phyloP scores from a whole-genome alignment of 2,797 vertebrate genomes.

The Carduelis carduelis region DNA sequence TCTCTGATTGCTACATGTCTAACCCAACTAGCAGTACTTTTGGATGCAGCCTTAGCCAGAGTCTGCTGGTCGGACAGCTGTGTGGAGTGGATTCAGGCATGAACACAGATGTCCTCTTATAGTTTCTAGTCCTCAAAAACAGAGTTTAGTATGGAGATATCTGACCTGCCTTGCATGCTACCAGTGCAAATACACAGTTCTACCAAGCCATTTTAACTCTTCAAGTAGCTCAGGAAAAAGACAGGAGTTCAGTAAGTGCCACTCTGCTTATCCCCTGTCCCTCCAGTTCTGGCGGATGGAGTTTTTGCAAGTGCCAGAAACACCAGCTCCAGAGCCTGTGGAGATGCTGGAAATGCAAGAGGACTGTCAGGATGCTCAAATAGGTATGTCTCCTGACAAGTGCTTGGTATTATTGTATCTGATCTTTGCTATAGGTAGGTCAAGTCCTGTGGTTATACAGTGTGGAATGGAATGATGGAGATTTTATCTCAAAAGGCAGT shows the following conservation, averaged over 20 bases:
- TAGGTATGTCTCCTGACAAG: constrained; percentile 78
- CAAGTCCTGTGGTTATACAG: not conserved
- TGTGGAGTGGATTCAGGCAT: not conserved
- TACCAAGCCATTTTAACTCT: not conserved
- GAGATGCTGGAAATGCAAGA: constrained; percentile 89
- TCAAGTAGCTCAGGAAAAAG: not conserved
- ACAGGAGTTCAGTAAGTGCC: not conserved
- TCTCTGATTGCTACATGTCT: not conserved
- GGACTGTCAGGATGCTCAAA: constrained; percentile 88
- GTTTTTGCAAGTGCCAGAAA: constrained; percentile 98
- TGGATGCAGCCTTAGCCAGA: not conserved
- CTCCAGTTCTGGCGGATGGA: constrained; percentile 98
- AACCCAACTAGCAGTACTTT: not conserved
- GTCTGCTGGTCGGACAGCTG: not conserved
- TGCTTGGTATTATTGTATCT: not conserved
- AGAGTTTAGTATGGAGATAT: not conserved
- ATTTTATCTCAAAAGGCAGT: not conserved
- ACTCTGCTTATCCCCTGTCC: not conserved
- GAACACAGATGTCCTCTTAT: not conserved
- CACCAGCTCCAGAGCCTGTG: constrained; percentile 88
- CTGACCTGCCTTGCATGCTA: not conserved
- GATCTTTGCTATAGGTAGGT: fast-evolving
- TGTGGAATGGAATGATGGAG: not conserved
- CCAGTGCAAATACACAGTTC: not conserved
- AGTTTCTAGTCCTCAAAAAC: not conserved